Conservation (phyloP, 1,140 invertebrate genomes). For the Macrobrachium nipponense region DNA sequence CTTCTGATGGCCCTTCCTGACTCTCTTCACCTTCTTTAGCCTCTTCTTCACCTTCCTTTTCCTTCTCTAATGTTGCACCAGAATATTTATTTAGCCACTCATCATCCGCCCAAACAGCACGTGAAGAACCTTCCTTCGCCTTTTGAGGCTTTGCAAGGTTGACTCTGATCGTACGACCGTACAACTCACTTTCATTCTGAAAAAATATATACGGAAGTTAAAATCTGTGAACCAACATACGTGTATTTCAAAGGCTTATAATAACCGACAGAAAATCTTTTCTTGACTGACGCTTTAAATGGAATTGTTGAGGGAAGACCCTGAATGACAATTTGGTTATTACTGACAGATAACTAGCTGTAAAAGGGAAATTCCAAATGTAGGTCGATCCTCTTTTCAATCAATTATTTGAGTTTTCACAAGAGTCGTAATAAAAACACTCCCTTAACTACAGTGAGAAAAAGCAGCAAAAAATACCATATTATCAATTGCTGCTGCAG, state of each 20-base stretch:
- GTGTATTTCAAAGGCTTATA: no score
- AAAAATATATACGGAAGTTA: background rate
- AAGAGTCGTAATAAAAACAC: background rate
- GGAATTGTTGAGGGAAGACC: no score
- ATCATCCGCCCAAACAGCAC: slow-evolving; percentile 97
- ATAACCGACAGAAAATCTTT: no score
- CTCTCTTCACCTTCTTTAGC: background rate
- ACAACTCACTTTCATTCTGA: slow-evolving; percentile 97
- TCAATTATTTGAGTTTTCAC: no score
- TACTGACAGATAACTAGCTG: no score
- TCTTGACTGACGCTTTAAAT: no score
- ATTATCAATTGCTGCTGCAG: slow-evolving; percentile 96
- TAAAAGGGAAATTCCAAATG: no score
- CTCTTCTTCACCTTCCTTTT: slow-evolving; percentile 59
- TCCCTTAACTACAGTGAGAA: background rate
- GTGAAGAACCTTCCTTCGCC: slow-evolving; percentile 88
- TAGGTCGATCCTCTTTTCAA: no score
- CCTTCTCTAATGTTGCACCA: slow-evolving; percentile 80
- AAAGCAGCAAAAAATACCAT: slow-evolving; percentile 78
- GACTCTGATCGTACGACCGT: slow-evolving; percentile 95
- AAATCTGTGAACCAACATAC: no score
- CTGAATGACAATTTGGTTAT: no score
- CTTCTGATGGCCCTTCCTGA: slow-evolving; percentile 6
- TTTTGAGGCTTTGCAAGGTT: slow-evolving; percentile 97
- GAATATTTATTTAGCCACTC: slow-evolving; percentile 95